Evolutionary conservation across 2,888 invertebrate species (phyloP), one percentile per base, ranked within the genome.

Genomic region (Calephelis perditalis): DNA sequence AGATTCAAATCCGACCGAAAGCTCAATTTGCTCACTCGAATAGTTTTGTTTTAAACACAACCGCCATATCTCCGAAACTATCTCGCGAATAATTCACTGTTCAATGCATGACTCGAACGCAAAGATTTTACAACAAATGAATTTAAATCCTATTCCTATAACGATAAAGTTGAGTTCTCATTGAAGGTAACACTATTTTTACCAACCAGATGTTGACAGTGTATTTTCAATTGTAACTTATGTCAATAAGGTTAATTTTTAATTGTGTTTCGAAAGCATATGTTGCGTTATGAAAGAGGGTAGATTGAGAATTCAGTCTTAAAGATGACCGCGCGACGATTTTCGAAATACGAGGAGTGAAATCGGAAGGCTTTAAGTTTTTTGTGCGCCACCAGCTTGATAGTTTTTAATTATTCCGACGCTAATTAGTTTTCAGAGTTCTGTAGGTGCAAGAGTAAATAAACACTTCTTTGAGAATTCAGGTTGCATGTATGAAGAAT

Each of bases 281-380:
- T 65, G 59, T 61, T 58, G 63, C 65, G 65, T 70, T 66, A 64
- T 62, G 62, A 62, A 56, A 64, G 65, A 63, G 58, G 60, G 56
- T 60, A 68, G 63, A 69, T 63, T 64, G 73, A 70, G 81, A 76
- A 81, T 81, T 73, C 76, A 69, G 71, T 71, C 76, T 73, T 75
- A 75, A 72, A 82, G 80, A 83, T 79, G 81, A 75, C 73, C 75
- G 74, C 75, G 82, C 77, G 75, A 77, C 79, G 82, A 83, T 87
- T 88, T 87, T 85, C 81, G 86, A 89, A 86, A 86, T 88, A 87
- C 87, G 82, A 85, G 78, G 82, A 84, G 84, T 74, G 84, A 86
- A 86, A 82, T 80, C 73, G 74, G 76, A 80, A 79, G 80, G 76
- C 73, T 77, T 71, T 77, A 82, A 76, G 75, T 80, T 86, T 89